Percentiles rank a stretch among this genome's conserved stretches.
Conservation (phyloP, 2,113 vertebrate species). For the Hymenochirus boettgeri region DNA sequence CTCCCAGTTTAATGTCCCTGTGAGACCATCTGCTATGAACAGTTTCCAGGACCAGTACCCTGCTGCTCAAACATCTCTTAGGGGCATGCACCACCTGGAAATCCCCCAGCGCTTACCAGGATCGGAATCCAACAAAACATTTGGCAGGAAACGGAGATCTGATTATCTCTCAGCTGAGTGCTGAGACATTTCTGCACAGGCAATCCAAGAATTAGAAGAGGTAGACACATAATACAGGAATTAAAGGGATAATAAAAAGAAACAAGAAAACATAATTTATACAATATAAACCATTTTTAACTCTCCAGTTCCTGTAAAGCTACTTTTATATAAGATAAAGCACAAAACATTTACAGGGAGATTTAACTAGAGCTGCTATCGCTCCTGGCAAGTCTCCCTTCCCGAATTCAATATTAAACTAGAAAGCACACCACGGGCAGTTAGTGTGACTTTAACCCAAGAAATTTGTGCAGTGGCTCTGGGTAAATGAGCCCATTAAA, state of each 20-base stretch:
- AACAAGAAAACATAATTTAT: not conserved
- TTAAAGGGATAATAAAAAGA: not conserved
- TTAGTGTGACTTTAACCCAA: too few relatives aligned
- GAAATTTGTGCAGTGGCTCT: too few relatives aligned
- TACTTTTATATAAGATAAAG: too few relatives aligned
- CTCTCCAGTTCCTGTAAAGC: too few relatives aligned
- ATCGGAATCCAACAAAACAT: slow-evolving; percentile 19
- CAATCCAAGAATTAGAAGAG: slow-evolving; percentile 35
- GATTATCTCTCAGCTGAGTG: slow-evolving; percentile 39
- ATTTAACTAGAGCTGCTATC: too few relatives aligned
- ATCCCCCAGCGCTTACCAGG: slow-evolving; percentile 21
- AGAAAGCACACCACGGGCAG: too few relatives aligned
- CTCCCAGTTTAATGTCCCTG: slow-evolving; percentile 14
- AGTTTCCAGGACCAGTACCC: slow-evolving; percentile 33
- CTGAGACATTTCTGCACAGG: slow-evolving; percentile 29
- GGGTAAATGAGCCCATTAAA: too few relatives aligned
- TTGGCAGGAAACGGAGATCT: slow-evolving; percentile 29
- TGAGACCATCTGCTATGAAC: slow-evolving; percentile 37
- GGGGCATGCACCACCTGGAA: slow-evolving; percentile 35
- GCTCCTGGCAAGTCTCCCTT: too few relatives aligned
- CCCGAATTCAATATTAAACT: too few relatives aligned
- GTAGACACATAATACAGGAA: slow-evolving; percentile 20
- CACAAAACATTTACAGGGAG: too few relatives aligned
- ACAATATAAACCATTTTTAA: too few relatives aligned
- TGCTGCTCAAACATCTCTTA: slow-evolving; percentile 25